These are phyloP conservation scores for Adelosebastes latens DNA, from an alignment of 2,797 vertebrate species.

Conservation along the genomic window DNA sequence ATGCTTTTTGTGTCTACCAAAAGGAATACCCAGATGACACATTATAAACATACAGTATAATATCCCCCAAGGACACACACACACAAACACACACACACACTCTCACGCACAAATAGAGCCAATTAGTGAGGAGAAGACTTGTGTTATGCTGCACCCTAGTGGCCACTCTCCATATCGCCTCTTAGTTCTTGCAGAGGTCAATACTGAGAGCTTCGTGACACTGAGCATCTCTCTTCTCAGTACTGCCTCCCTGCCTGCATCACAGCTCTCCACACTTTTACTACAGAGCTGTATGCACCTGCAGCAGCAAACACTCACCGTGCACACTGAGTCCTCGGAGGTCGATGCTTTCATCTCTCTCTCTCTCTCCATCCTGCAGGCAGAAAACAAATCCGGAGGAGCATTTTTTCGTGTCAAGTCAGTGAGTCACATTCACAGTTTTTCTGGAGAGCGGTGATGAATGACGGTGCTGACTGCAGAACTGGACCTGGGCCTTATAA, in stretches of 20 bases:
- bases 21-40: constrained; percentile 13
- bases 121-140: constrained; percentile 10
- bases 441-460: constrained; percentile 36
- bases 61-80: neutral
- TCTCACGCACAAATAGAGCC: neutral
- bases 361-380: neutral
- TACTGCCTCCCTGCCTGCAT: neutral
- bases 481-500: constrained; percentile 44
- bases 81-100: constrained; percentile 8
- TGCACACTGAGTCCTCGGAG: neutral
- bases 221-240: constrained; percentile 26
- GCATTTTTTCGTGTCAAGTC: constrained; percentile 4
- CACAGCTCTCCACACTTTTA: neutral
- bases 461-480: constrained; percentile 28
- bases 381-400: neutral
- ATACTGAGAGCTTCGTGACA: constrained; percentile 40
- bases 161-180: neutral
- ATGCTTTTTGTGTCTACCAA: neutral
- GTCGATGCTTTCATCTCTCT: neutral
- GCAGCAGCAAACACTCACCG: constrained; percentile 5
- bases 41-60: constrained; percentile 11
- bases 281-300: neutral
- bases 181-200: constrained; percentile 39
- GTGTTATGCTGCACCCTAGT: constrained; percentile 55
- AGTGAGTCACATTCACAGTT: constrained; percentile 19